Base-by-base conservation (phyloP, 1,140 invertebrate genomes). In the Listronotus bonariensis region DNA sequence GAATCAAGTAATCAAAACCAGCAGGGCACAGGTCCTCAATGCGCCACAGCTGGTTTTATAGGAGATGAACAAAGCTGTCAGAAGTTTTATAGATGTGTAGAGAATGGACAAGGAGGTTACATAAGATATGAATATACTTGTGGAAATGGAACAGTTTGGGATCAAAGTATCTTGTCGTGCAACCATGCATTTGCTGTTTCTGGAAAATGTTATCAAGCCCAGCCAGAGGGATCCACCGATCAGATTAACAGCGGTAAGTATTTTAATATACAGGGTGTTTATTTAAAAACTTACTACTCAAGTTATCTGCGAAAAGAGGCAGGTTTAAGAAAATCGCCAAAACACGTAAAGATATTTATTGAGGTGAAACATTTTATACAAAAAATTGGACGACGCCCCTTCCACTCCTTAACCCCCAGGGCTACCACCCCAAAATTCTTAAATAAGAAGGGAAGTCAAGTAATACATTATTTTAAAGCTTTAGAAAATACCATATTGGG, bases 31-130 rank as follows among this genome's bases (percentile, higher is more conserved):
- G 55, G 17, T 91, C 91, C 20, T 32, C 40, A 60, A 18, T 86
- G 85, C 67, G 70, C 43, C 45, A 51, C 74, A 53, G 86, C 89
- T 80, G 89, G 89, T 68, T 91, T 89, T 77, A 80, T 88, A 68
- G 83, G 84, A 17, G 85, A 90, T 78, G 81, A 80, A 42, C 77
- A 81, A 65, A 84, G 92, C 73, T 93, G 91, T 72, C 84, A 80
- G 64, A 89, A 89, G 76, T 92, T 92, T 76, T 91, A 91, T 73
- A 84, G 89, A 78, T 92, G 91, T 77, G 87, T 91, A n/a, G 81
- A 82, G 58, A 82, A 69, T 52, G 67, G 69, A 17, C 61, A 63
- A 41, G 67, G 67, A 54, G 80, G 80, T 2, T 89, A 82, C 65
- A 83, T 79, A 52, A 84, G 82, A 76, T 87, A 87, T 70, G 84